Base-by-base conservation (phyloP, 2,888 invertebrate species). In the Eustalomyia histrio region DNA sequence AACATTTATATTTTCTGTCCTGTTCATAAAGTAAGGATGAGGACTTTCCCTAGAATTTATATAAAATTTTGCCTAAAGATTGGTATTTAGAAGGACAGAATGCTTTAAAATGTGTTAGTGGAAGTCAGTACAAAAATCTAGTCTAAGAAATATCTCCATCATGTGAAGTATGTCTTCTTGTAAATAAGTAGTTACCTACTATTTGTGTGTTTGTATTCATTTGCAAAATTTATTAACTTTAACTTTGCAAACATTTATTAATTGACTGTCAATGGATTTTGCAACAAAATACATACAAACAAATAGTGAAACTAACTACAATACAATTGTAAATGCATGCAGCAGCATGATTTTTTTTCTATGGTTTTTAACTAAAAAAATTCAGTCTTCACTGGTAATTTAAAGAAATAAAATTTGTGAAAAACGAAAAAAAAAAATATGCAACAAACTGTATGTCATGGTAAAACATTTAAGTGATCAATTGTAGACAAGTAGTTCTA, bases 231-330 rank as follows among this genome's bases (percentile, higher is more conserved):
- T 80, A 76, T 80, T 80, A 72, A 80, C 67, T 75, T 61, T 53
- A 72, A 55, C 67, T 55, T 78, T 60, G 72, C 72, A 64, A 80
- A 67, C 75, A 76, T 75, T 80, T 80, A 75, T 80, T 80, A 80
- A 80, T 80, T 80, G 80, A 80, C 80, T 80, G 71, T 72, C 80
- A 80, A 76, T 80, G 60, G 47, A 61, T 72, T 61, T 61, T 67
- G 67, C 67, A 78, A 61, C 35, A 78, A 73, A 21, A 21, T n/a
- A 16, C 18, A 12, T 18, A 47, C 53, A 43, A 55, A 58, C 60
- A 52, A 21, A 21, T 12, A 18, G 24, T 4, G 2, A 21, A 21
- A 21, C 21, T 24, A 64, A 33, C 33, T 17, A 52, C 17, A 12
- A 39, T 29, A 35, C 16, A 7, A 10, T 39, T 53, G 52, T 39